Percentiles rank a stretch among this genome's conserved stretches.
These are phyloP conservation scores for Nyctibius grandis DNA, from an alignment of 2,797 vertebrate genomes.

Conservation along the genomic window DNA sequence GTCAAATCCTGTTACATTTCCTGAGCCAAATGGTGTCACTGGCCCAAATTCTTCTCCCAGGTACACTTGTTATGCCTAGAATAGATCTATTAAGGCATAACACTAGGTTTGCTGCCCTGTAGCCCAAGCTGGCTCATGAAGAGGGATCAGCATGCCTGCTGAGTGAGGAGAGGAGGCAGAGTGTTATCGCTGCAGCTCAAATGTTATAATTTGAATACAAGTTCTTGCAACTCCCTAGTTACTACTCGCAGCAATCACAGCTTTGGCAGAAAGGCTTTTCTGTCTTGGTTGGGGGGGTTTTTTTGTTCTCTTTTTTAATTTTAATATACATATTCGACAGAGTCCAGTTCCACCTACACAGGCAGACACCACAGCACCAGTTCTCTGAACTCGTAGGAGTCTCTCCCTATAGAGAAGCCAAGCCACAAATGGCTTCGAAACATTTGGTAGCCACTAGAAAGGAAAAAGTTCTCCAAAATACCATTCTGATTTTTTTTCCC, in stretches of 20 bases:
- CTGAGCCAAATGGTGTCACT: background rate
- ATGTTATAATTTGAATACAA: background rate
- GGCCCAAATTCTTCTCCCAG: background rate
- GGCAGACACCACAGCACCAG: background rate
- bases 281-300: background rate
- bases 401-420: background rate
- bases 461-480: background rate
- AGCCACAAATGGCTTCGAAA: background rate
- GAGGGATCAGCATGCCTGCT: fast-evolving
- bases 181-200: background rate
- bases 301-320: background rate
- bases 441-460: background rate
- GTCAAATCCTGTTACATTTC: background rate
- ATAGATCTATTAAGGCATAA: background rate
- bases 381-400: background rate
- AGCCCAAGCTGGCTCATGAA: background rate
- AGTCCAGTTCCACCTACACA: background rate
- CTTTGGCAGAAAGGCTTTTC: background rate
- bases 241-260: background rate
- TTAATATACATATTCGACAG: background rate
- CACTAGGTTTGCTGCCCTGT: background rate
- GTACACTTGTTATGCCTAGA: background rate
- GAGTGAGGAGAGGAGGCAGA: background rate
- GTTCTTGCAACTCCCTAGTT: background rate
- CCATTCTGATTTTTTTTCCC: background rate